These are phyloP conservation scores for Stegastes partitus DNA, from an alignment of 2,113 vertebrate species.

Conservation along the genomic window DNA sequence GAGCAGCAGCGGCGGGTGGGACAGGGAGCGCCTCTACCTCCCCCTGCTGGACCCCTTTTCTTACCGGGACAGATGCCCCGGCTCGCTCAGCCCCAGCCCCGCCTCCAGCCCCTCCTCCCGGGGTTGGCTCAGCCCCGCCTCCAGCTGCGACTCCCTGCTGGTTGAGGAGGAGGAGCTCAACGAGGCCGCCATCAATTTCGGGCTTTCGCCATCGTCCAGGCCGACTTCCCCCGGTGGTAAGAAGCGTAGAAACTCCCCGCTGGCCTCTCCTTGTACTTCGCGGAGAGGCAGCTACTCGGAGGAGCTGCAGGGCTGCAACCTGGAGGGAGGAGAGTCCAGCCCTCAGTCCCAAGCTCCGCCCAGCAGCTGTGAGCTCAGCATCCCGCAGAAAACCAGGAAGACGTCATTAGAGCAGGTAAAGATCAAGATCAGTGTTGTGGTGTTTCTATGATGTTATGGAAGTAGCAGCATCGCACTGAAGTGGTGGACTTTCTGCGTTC, in stretches of 20 bases:
- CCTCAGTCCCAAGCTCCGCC: conserved; percentile 73
- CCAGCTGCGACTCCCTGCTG: conserved; percentile 90
- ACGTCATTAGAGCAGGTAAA: conserved; percentile 91
- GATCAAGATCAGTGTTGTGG: background rate
- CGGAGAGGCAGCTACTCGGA: conserved; percentile 91
- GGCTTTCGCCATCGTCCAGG: conserved; percentile 87
- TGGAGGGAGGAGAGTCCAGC: conserved; percentile 71
- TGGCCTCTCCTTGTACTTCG: conserved; percentile 87
- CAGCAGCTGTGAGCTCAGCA: conserved; percentile 84
- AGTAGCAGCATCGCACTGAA: background rate
- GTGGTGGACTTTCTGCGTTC: background rate
- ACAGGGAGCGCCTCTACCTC: conserved; percentile 88
- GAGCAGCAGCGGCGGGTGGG: conserved; percentile 85
- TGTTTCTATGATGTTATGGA: background rate
- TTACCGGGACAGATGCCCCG: conserved; percentile 87
- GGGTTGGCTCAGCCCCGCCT: conserved; percentile 91
- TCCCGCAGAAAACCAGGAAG: conserved; percentile 92
- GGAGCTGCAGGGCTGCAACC: conserved; percentile 80
- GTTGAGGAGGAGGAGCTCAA: conserved; percentile 93
- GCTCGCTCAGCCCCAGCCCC: conserved; percentile 91
- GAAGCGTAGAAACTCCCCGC: conserved; percentile 88
- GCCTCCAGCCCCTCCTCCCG: conserved; percentile 93
- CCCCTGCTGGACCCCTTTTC: conserved; percentile 89
- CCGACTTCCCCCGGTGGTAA: conserved; percentile 92
- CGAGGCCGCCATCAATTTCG: conserved; percentile 87